Evolutionary conservation across 1,140 invertebrate genomes (phyloP), one percentile per base, ranked within the genome.

Genomic region (Eriosoma lanigerum): DNA sequence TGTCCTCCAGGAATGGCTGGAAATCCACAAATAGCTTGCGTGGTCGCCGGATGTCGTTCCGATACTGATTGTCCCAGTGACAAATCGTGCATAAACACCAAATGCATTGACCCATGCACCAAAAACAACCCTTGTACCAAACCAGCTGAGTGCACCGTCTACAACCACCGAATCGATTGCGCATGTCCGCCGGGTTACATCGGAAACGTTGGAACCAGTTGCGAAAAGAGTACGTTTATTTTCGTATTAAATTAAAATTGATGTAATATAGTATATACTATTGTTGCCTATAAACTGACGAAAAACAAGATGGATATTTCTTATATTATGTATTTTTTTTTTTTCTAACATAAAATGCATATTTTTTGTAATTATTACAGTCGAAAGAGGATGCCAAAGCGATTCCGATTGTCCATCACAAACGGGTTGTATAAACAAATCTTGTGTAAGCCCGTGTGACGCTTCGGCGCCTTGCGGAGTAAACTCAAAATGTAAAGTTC

Each of bases 391-490:
- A 82, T 97, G 95, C 84, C 88, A 88, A 83, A 89, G 88, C 29
- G 95, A 97, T 84, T 87, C 88, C 1, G 93, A 96, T 62, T 97
- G 95, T 86, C 92, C 93, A 82, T 90, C 89, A 9, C 92, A 93
- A 83, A 91, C 90, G 9, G 93, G 93, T 0, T 97, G 95, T 84
- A 90, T 96, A 80, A 89, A 92, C 62, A 89, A 89, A 15, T 89
- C 91, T 82, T 97, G 95, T 84, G 88, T 93, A 9, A 94, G 96
- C 86, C 95, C 95, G 10, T 97, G 95, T 83, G 87, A 88, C 46
- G 89, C 90, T 48, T 92, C 92, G 5, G 88, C 91, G 83, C 94
- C 95, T 0, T 97, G 95, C 83, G 92, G 93, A 48, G 88, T 90
- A 12, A 95, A 95, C 82, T 92, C 94, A 0, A 87, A 90, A 76